A percentile compares a stretch with the other conserved stretches of the same genome.
These are phyloP conservation scores for Amphipyra tragopoginis DNA, from an alignment of 2,888 invertebrate species.

Conservation along the genomic window DNA sequence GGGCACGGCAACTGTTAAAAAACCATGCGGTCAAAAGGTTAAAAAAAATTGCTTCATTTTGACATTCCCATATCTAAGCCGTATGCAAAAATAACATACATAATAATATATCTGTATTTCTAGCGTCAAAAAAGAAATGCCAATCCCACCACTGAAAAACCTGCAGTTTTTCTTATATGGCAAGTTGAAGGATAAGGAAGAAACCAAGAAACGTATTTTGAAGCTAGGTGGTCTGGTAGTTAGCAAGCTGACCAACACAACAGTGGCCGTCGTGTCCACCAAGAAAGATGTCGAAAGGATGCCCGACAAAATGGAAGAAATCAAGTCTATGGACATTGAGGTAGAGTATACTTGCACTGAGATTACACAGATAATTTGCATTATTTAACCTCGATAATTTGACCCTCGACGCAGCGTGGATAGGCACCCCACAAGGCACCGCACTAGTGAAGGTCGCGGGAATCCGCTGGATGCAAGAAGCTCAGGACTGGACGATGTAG, in stretches of 20 bases:
- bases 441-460: no score
- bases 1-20: no score
- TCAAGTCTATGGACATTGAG: conserved; percentile 92
- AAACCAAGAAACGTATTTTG: conserved; percentile 92
- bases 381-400: no score
- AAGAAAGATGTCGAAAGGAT: conserved; percentile 92
- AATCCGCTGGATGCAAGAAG: no score
- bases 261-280: conserved; percentile 94
- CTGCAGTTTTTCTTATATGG: conserved; percentile 94
- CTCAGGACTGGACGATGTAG: no score
- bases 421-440: no score
- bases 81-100: no score
- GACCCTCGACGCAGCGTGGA: no score
- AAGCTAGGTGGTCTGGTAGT: conserved; percentile 94
- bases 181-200: conserved; percentile 89
- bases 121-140: conserved; percentile 92
- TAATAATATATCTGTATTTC: conserved; percentile 25
- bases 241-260: conserved; percentile 90
- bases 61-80: no score
- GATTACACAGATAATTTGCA: no score
- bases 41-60: no score
- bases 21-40: no score
- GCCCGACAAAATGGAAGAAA: conserved; percentile 91
- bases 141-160: conserved; percentile 93
- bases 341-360: conserved; percentile 59